Evolutionary conservation across 2,113 vertebrate genomes (phyloP).

Genomic region (human): DNA sequence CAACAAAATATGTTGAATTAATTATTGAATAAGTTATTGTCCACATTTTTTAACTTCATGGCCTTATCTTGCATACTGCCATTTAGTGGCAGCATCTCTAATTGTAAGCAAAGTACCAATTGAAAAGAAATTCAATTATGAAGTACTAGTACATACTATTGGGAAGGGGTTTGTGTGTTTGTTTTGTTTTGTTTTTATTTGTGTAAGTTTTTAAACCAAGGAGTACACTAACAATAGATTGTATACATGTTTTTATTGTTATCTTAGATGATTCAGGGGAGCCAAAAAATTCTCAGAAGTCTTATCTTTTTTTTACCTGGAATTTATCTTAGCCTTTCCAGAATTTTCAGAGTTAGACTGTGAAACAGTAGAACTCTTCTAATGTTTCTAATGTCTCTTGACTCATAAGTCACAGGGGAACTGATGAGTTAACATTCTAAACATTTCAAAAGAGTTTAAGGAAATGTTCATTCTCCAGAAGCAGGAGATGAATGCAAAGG

Average conservation of each 20-base stretch:
- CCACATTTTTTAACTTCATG: background rate
- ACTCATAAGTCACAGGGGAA: background rate
- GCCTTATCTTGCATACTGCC: background rate
- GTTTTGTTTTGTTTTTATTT: background rate
- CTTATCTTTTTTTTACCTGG: background rate
- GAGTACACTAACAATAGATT: background rate
- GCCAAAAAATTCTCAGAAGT: background rate
- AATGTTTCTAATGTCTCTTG: slow-evolving; percentile 25
- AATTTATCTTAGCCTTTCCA: background rate
- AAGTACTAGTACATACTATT: background rate
- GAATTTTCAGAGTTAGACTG: background rate
- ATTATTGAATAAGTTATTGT: background rate
- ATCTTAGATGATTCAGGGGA: background rate
- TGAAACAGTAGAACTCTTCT: background rate
- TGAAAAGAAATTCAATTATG: background rate
- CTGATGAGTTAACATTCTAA: background rate
- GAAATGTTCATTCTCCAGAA: background rate
- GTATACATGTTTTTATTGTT: background rate
- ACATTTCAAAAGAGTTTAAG: background rate
- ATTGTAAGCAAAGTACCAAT: slow-evolving; percentile 26
- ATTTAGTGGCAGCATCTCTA: background rate
- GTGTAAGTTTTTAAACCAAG: background rate
- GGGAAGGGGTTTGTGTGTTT: background rate
- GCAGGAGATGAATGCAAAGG: background rate
- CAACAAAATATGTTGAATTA: background rate